Base-by-base conservation (phyloP, 2,888 invertebrate genomes). In the Patella depressa region DNA sequence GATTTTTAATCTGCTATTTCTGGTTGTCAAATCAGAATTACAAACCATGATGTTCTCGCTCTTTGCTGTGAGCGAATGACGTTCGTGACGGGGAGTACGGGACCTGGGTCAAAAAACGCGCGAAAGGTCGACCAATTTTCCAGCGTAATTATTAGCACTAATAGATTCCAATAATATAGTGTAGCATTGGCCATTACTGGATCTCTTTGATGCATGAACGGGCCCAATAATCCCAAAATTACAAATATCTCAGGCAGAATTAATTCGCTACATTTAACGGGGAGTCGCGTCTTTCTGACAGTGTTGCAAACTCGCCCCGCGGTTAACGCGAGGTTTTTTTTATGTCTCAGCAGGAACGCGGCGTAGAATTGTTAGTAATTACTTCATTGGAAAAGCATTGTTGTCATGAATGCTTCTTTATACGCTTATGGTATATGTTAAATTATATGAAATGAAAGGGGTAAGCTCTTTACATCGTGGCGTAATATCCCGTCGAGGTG, bases 201-300 rank as follows among this genome's bases (percentile, higher is more conserved):
- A 15, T 53, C 73, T 69, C 73, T 72, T 55, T 76, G 76, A 73
- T 72, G 72, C 59, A 76, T 70, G 55, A 72, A 57, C 59, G 72
- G 69, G 53, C 34, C 29, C 72, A 77, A 77, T 70, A 71, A 79
- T 71, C 69, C 73, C 71, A n/a, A 79, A 75, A 79, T 79, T 77
- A 79, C 79, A 73, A 55, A 77, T 75, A 79, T 79, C 71, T 77
- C 71, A 77, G 45, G 79, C 79, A 78, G 79, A 77, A 79, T 70
- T 79, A 79, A 79, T 79, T 79, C 70, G 79, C 72, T 75, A 79
- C 79, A 79, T 79, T 77, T 72, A 73, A 72, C 77, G 72, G 54
- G 12, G 69, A 45, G 45, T 55, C 71, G 34, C 34, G 57, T 29
- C 45, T 45, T 65, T 24, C 65, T 65, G 65, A 65, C 7, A 65